Percentiles rank a stretch among this genome's conserved stretches.
These are phyloP conservation scores for Polydrusus cervinus DNA, from an alignment of 2,888 invertebrate species.

Conservation along the genomic window DNA sequence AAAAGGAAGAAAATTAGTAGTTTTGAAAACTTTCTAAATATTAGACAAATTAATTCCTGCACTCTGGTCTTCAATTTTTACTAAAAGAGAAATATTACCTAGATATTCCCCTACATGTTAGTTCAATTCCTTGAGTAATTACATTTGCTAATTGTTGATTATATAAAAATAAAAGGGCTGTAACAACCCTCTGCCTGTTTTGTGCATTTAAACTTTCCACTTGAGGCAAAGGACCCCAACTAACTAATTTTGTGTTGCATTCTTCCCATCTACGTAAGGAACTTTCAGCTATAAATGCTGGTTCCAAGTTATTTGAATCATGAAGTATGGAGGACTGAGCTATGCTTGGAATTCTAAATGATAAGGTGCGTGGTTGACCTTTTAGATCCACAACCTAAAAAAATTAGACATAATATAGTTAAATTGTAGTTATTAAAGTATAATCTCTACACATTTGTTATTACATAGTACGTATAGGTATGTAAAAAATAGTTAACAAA, in stretches of 20 bases:
- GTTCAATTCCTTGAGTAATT: slow-evolving; percentile 84
- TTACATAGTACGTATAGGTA: too few relatives aligned
- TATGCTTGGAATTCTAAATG: slow-evolving; percentile 91
- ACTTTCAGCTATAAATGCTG: slow-evolving; percentile 87
- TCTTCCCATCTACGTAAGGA: slow-evolving; percentile 91
- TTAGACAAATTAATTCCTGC: too few relatives aligned
- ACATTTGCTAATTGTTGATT: slow-evolving; percentile 89
- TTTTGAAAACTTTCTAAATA: neutral
- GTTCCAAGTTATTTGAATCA: slow-evolving; percentile 85
- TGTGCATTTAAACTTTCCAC: slow-evolving; percentile 93
- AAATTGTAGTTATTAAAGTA: too few relatives aligned
- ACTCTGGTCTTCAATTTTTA: too few relatives aligned
- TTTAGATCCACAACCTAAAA: slow-evolving; percentile 81
- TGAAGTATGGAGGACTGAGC: slow-evolving; percentile 95
- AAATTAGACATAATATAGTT: too few relatives aligned
- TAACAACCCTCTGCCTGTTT: slow-evolving; percentile 91
- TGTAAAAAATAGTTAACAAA: too few relatives aligned
- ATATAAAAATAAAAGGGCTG: slow-evolving; percentile 90
- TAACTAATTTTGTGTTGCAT: slow-evolving; percentile 89
- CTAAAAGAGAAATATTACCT: slow-evolving; percentile 58
- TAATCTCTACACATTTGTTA: too few relatives aligned
- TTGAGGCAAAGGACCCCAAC: slow-evolving; percentile 93
- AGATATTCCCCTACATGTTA: slow-evolving; percentile 88
- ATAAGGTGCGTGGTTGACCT: slow-evolving; percentile 88
- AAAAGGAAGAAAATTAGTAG: slow-evolving; percentile 12